phyloP scores from a whole-genome alignment of 2,113 vertebrate species.

The Glaucidium brasilianum region DNA sequence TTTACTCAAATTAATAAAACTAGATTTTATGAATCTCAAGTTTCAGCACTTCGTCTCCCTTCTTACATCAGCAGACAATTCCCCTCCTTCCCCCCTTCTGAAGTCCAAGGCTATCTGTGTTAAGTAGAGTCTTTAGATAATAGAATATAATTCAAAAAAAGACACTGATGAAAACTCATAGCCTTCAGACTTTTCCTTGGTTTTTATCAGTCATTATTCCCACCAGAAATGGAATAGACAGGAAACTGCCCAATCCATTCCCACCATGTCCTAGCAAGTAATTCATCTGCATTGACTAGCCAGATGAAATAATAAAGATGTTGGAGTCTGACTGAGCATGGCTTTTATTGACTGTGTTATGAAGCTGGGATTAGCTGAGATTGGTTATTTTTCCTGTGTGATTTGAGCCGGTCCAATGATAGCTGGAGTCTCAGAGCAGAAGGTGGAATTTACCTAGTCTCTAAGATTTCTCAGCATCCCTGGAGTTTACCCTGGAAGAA shows the following conservation, averaged over 20 bases:
- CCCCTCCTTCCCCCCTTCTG: not conserved
- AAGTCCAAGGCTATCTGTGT: not conserved
- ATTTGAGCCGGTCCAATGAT: not conserved
- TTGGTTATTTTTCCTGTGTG: not conserved
- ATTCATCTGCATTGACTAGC: not conserved
- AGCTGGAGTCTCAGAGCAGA: not conserved
- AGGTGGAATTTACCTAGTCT: not conserved
- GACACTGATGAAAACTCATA: not conserved
- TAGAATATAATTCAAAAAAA: not conserved
- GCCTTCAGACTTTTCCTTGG: not conserved
- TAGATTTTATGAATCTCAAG: not conserved
- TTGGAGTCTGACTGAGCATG: not conserved
- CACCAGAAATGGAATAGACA: constrained; percentile 7
- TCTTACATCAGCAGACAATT: not conserved
- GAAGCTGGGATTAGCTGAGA: not conserved
- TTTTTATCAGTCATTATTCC: not conserved
- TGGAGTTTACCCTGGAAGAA: not conserved
- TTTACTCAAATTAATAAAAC: constrained; percentile 3
- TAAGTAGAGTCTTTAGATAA: not conserved
- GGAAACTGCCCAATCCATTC: constrained; percentile 18
- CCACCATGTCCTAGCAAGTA: not conserved
- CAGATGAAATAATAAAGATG: constrained; percentile 11
- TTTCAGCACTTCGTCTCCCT: constrained; percentile 8
- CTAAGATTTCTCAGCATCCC: not conserved
- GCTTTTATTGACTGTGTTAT: not conserved